phyloP scores from a whole-genome alignment of 2,888 invertebrate species.

The Parelbella ahira region DNA sequence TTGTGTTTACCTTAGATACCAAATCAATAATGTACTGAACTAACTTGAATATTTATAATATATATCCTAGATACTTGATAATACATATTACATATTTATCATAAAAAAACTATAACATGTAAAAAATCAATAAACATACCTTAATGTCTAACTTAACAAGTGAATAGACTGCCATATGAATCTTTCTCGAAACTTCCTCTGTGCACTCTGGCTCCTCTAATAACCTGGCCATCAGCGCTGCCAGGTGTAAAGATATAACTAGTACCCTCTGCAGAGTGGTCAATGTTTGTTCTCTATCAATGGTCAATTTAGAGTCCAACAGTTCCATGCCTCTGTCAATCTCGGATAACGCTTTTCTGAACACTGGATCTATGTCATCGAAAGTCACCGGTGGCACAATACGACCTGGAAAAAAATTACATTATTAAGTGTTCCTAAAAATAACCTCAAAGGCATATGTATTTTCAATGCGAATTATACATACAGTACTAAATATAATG shows the following conservation, averaged over 20 bases:
- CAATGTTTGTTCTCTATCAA: slow-evolving; percentile 85
- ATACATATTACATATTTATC: too few relatives aligned
- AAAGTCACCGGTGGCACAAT: slow-evolving; percentile 90
- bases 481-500: too few relatives aligned
- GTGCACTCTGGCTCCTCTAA: slow-evolving; percentile 79
- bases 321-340: slow-evolving; percentile 84
- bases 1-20: too few relatives aligned
- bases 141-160: slow-evolving; percentile 87
- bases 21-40: too few relatives aligned
- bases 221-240: slow-evolving; percentile 86
- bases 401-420: slow-evolving; percentile 81
- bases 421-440: too few relatives aligned
- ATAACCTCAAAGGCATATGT: too few relatives aligned
- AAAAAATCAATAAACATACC: too few relatives aligned
- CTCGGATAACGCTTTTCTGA: slow-evolving; percentile 89
- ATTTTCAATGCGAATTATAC: too few relatives aligned
- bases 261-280: slow-evolving; percentile 90
- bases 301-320: slow-evolving; percentile 80
- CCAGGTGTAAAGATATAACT: slow-evolving; percentile 91
- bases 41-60: too few relatives aligned
- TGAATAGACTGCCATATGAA: slow-evolving; percentile 87
- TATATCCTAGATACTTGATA: too few relatives aligned
- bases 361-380: slow-evolving; percentile 90
- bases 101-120: too few relatives aligned
- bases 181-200: slow-evolving; percentile 73